Conservation (phyloP, 2,113 vertebrate species). For the Thalassoma bifasciatum region DNA sequence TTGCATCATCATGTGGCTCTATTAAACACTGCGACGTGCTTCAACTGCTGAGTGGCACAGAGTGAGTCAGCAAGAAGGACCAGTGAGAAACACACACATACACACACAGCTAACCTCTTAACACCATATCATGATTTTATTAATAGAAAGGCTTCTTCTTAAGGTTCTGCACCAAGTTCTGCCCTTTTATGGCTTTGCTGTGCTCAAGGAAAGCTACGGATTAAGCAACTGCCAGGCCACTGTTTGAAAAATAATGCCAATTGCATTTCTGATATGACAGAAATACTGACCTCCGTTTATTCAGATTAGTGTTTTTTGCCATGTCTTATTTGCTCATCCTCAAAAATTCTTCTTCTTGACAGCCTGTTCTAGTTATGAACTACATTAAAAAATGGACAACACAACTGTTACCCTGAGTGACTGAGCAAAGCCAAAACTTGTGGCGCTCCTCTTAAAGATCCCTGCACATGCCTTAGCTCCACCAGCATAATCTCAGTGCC, state of each 20-base stretch:
- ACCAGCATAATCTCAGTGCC: too few species aligned
- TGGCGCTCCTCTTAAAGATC: too few species aligned
- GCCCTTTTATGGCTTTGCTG: slow-evolving; percentile 27
- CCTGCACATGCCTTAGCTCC: too few species aligned
- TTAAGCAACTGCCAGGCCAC: slow-evolving; percentile 30
- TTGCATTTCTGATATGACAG: not conserved
- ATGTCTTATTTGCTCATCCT: not conserved
- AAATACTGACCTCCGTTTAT: too few species aligned
- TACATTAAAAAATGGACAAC: too few species aligned
- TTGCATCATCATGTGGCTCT: slow-evolving; percentile 76
- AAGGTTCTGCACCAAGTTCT: slow-evolving; percentile 21
- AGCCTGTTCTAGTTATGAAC: too few species aligned
- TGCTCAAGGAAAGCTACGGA: slow-evolving; percentile 20
- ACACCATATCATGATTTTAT: slow-evolving; percentile 56
- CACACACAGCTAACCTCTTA: slow-evolving; percentile 23
- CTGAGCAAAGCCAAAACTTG: too few species aligned
- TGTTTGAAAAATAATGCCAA: not conserved
- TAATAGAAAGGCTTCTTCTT: slow-evolving; percentile 60
- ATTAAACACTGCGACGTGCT: slow-evolving; percentile 74
- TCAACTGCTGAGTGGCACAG: slow-evolving; percentile 73
- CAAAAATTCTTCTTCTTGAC: not conserved
- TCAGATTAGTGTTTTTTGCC: too few species aligned
- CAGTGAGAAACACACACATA: slow-evolving; percentile 31
- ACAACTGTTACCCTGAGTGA: too few species aligned
- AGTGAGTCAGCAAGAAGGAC: slow-evolving; percentile 78